phyloP scores from a whole-genome alignment of 2,113 vertebrate species.

The Periophthalmus modestus region DNA sequence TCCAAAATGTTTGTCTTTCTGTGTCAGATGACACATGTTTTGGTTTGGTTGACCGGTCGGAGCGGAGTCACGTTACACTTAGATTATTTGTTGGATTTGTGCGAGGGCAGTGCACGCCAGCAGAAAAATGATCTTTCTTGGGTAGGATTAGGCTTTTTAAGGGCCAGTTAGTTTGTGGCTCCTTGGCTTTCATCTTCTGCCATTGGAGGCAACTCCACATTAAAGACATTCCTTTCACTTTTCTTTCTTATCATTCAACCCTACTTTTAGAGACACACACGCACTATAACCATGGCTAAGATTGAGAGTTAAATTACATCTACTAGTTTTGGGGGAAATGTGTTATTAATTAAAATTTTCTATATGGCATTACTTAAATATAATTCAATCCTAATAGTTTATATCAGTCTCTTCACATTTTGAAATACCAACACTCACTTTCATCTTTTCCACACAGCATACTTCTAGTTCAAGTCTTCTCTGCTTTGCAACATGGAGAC shows the following conservation, averaged over 20 bases:
- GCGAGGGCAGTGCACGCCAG: constrained; percentile 8
- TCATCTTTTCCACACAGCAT: neutral
- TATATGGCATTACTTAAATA: too few relatives aligned
- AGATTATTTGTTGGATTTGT: constrained; percentile 15
- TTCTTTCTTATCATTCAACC: neutral
- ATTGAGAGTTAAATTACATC: neutral
- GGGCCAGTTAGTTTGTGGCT: constrained; percentile 46
- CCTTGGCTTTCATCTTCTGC: constrained; percentile 54
- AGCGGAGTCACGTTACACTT: constrained; percentile 4
- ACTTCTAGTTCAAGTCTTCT: constrained; percentile 11
- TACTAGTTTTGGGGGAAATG: neutral
- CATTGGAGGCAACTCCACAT: constrained; percentile 55
- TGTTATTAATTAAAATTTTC: neutral
- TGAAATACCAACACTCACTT: neutral
- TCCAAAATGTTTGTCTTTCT: neutral
- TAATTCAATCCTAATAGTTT: neutral
- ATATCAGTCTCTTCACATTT: neutral
- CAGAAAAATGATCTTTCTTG: constrained; percentile 39
- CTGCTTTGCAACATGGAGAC: constrained; percentile 6
- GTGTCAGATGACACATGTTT: neutral
- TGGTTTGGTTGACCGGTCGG: constrained; percentile 3
- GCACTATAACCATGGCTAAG: constrained; percentile 2
- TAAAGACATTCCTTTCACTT: constrained; percentile 45
- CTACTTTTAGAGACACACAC: neutral
- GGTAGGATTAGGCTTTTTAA: constrained; percentile 63